phyloP scores from a whole-genome alignment of 1,140 invertebrate genomes.

The Samia ricini region DNA sequence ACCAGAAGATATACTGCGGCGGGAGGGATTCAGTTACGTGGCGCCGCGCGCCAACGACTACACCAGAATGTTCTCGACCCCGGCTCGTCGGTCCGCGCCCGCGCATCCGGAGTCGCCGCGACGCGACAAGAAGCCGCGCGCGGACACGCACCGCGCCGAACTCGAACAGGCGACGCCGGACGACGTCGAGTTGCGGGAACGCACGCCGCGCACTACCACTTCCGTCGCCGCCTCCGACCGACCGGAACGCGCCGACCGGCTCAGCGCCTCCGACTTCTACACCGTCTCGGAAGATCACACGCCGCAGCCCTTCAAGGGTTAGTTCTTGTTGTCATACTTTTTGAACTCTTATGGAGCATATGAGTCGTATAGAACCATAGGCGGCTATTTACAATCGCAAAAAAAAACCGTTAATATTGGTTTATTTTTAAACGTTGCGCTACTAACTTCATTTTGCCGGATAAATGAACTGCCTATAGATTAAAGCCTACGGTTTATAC shows the following conservation, averaged over 20 bases:
- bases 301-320: slow-evolving; percentile 74
- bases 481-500: no score
- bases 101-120: slow-evolving; percentile 60
- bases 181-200: slow-evolving; percentile 52
- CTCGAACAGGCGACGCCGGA: slow-evolving; percentile 3
- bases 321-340: background rate
- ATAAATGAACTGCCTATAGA: no score
- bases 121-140: slow-evolving; percentile 68
- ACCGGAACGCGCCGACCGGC: slow-evolving; percentile 44
- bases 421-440: no score
- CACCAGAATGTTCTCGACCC: slow-evolving; percentile 73
- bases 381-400: no score
- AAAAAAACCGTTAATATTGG: no score
- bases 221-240: slow-evolving; percentile 26
- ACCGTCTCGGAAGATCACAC: slow-evolving; percentile 69
- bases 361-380: no score
- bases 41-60: slow-evolving; percentile 77
- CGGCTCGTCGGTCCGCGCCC: slow-evolving; percentile 58
- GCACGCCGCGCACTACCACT: slow-evolving; percentile 11
- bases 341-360: no score
- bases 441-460: no score
- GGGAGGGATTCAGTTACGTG: slow-evolving; percentile 76
- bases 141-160: slow-evolving; percentile 19
- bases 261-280: slow-evolving; percentile 75
- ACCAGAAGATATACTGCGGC: slow-evolving; percentile 55